Conservation (phyloP, 2,888 invertebrate genomes). For the Dryadula phaetusa region DNA sequence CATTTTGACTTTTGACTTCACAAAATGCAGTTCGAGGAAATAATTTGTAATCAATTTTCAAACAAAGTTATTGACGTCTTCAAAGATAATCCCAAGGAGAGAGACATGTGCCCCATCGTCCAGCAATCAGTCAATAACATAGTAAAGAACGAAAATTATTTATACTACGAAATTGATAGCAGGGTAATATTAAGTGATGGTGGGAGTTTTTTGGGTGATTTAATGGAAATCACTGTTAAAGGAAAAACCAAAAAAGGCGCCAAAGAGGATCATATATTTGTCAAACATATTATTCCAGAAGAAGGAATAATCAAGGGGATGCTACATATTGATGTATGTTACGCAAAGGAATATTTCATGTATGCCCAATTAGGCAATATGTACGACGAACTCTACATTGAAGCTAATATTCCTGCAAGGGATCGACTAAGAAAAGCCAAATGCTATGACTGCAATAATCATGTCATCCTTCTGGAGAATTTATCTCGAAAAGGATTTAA, state of each 20-base stretch:
- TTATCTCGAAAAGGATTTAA: conserved; percentile 53
- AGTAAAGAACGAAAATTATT: conserved; percentile 50
- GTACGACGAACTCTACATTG: conserved; percentile 51
- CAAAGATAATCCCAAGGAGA: conserved; percentile 14
- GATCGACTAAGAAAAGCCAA: conserved; percentile 55
- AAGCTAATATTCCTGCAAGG: conserved; percentile 51
- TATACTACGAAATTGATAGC: conserved; percentile 47
- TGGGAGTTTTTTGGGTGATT: conserved; percentile 57
- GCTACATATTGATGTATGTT: conserved; percentile 50
- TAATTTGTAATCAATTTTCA: neutral
- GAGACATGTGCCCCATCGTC: conserved; percentile 40
- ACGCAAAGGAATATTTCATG: conserved; percentile 53
- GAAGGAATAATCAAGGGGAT: conserved; percentile 43
- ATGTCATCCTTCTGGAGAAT: conserved; percentile 61
- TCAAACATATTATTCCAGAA: conserved; percentile 53
- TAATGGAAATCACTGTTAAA: conserved; percentile 58
- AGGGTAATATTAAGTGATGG: conserved; percentile 54
- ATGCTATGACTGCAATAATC: conserved; percentile 52
- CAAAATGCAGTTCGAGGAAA: conserved; percentile 39
- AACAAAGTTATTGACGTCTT: neutral
- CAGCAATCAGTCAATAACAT: conserved; percentile 51
- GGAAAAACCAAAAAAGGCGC: conserved; percentile 54
- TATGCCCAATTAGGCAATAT: conserved; percentile 53
- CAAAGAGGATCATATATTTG: conserved; percentile 59
- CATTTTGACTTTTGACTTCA: neutral